Percentiles rank a stretch among this genome's conserved stretches.
Conservation (phyloP, 2,113 vertebrate species). For the Phyllostomus discolor region DNA sequence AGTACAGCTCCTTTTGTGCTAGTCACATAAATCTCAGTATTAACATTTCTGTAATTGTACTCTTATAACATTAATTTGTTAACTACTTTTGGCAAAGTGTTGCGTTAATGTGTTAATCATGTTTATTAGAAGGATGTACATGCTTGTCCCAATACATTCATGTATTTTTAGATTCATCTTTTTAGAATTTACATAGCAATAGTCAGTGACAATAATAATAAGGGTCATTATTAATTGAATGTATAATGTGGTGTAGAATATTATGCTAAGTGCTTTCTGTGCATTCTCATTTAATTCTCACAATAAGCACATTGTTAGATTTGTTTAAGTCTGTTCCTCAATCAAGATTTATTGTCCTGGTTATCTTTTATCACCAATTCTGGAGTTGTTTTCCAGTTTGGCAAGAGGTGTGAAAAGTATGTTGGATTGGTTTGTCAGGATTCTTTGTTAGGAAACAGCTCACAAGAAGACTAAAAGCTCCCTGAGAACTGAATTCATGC, state of each 20-base stretch:
- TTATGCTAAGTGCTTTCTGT: neutral
- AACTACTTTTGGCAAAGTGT: neutral
- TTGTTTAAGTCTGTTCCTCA: neutral
- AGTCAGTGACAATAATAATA: neutral
- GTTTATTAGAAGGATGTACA: neutral
- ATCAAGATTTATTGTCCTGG: neutral
- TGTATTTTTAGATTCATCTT: neutral
- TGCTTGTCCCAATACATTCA: neutral
- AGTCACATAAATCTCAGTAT: neutral
- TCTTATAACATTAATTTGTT: neutral
- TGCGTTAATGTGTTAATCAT: neutral
- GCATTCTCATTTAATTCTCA: neutral
- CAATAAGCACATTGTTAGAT: neutral
- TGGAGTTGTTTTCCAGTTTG: conserved; percentile 28
- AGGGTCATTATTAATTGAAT: neutral
- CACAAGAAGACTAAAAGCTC: neutral
- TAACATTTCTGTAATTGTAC: neutral
- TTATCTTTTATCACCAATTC: neutral
- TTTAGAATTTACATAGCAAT: conserved; percentile 3
- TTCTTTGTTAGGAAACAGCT: neutral
- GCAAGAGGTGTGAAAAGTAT: neutral
- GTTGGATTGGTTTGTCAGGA: neutral
- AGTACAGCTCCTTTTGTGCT: neutral
- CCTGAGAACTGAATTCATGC: neutral
- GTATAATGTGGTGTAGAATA: neutral